Conservation (phyloP, 1,140 invertebrate genomes). For the Drosophila simulans region DNA sequence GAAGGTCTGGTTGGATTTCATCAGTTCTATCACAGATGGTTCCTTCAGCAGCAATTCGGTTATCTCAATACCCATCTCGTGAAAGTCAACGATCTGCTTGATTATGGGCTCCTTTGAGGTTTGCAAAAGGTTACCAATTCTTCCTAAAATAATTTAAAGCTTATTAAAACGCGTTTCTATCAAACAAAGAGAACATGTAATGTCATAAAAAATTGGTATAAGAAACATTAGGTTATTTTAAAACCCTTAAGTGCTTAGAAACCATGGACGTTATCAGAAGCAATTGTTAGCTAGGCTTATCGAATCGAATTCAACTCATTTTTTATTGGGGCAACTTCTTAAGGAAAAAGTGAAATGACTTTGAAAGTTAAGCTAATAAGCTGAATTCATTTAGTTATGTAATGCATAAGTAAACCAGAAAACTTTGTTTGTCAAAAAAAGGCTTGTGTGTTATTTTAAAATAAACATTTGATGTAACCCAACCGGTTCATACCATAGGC, state of each 20-base stretch:
- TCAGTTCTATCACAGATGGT: conserved; percentile 40
- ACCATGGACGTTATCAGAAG: too few species aligned
- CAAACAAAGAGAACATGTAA: too few species aligned
- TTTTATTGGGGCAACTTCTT: neutral
- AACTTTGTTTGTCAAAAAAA: neutral
- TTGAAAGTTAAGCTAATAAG: neutral
- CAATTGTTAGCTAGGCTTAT: neutral
- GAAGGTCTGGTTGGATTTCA: conserved; percentile 66
- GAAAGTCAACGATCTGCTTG: conserved; percentile 56
- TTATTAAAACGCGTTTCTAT: too few species aligned
- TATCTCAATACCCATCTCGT: conserved; percentile 64
- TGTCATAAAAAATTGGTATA: neutral
- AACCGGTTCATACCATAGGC: neutral
- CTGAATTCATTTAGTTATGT: neutral
- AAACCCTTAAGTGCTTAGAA: neutral
- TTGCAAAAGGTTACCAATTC: conserved; percentile 46
- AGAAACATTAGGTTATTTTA: neutral
- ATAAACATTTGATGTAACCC: neutral
- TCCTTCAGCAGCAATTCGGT: conserved; percentile 59
- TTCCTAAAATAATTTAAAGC: conserved; percentile 1
- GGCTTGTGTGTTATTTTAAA: neutral
- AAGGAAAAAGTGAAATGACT: neutral
- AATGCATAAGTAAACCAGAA: neutral
- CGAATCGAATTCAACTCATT: neutral
- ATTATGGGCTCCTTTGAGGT: conserved; percentile 45